phyloP scores from a whole-genome alignment of 2,888 invertebrate genomes.

The Synanthedon myopaeformis region DNA sequence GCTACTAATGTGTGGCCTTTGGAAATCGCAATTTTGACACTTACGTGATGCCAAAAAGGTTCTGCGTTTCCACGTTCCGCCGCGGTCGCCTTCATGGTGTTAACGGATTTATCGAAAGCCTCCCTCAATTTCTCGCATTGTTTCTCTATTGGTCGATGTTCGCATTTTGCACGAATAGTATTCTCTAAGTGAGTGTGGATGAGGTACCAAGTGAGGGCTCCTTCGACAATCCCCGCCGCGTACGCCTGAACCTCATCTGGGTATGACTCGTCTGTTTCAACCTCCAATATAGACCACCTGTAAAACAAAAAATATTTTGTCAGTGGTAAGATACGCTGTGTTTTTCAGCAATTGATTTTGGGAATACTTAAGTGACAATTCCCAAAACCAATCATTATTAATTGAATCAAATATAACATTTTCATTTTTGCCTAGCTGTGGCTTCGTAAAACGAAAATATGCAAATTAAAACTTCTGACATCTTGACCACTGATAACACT shows the following conservation, averaged over 20 bases:
- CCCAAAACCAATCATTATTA: too few species aligned
- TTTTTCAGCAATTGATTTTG: too few species aligned
- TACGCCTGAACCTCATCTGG: conserved; percentile 86
- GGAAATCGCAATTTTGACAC: conserved; percentile 5
- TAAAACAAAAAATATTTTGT: conserved; percentile 9
- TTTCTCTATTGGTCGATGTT: conserved; percentile 50
- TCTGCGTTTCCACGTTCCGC: conserved; percentile 49
- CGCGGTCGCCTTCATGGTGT: conserved; percentile 73
- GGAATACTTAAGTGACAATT: too few species aligned
- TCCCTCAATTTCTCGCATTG: conserved; percentile 76
- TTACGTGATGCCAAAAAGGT: conserved; percentile 88
- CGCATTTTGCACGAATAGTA: conserved; percentile 66
- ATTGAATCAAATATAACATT: too few species aligned
- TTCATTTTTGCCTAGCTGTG: too few species aligned
- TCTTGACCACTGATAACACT: too few species aligned
- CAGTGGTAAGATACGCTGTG: too few species aligned
- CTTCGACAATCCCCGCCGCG: conserved; percentile 88
- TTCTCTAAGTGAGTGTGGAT: conserved; percentile 86
- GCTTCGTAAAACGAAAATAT: too few species aligned
- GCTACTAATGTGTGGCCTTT: too few species aligned
- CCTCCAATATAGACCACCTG: conserved; percentile 86
- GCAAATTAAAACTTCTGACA: too few species aligned
- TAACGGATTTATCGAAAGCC: conserved; percentile 74
- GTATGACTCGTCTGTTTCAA: conserved; percentile 79
- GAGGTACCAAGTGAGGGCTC: conserved; percentile 82